These are phyloP conservation scores for Corythornis leucogaster DNA, from an alignment of 2,797 vertebrate genomes.

Conservation along the genomic window DNA sequence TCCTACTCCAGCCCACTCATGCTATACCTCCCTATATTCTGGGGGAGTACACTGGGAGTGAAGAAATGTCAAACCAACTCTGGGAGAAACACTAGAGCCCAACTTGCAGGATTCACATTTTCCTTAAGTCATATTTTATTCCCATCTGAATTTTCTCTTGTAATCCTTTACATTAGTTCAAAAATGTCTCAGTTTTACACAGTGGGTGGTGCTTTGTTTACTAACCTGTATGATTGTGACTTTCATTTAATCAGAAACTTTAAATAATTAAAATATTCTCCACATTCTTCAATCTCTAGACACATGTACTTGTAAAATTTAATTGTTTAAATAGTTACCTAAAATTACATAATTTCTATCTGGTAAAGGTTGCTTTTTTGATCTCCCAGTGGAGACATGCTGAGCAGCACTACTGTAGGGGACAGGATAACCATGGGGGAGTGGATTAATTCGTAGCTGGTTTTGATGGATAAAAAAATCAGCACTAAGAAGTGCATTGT, in stretches of 20 bases:
- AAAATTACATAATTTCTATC: constrained; percentile 6
- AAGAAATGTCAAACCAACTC: not conserved
- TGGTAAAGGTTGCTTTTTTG: not conserved
- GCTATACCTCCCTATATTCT: not conserved
- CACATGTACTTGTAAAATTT: not conserved
- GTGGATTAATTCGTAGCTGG: not conserved
- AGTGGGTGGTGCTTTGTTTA: not conserved
- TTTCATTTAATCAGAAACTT: constrained; percentile 8
- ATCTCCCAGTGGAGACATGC: not conserved
- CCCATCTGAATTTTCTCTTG: not conserved
- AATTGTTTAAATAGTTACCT: constrained; percentile 36
- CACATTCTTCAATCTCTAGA: constrained; percentile 8
- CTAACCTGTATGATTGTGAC: not conserved
- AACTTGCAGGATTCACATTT: not conserved
- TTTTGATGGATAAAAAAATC: not conserved
- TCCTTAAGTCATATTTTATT: not conserved
- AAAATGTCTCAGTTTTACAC: not conserved
- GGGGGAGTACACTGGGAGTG: not conserved
- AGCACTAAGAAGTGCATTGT: not conserved
- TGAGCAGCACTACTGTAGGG: not conserved
- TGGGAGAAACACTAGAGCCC: not conserved
- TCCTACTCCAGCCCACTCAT: not conserved
- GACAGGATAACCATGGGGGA: not conserved
- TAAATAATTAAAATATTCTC: constrained; percentile 30
- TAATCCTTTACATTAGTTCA: not conserved